Base-by-base conservation (phyloP, 2,113 vertebrate genomes). In the Bagarius yarrelli region DNA sequence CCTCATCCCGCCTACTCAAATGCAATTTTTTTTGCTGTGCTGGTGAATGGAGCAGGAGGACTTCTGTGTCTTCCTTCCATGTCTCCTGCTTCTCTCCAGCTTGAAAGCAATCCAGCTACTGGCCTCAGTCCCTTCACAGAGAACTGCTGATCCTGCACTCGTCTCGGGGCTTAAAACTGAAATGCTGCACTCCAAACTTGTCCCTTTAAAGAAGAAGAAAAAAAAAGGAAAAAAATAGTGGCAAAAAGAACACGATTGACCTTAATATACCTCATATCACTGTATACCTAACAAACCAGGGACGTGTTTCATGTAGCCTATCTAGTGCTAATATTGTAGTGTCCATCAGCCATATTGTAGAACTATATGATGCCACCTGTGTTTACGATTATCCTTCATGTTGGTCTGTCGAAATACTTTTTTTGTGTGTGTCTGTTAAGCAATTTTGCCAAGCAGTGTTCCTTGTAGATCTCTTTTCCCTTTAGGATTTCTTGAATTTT, bases 241-340 rank as follows among this genome's bases (percentile, higher is more conserved):
- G 88, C 27, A 71, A 69, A 44, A 85, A 87, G 56, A 85, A 86
- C 90, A 92, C 85, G 88, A 93, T 93, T 90, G 91, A 93, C 91
- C 90, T 91, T 88, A 93, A 94, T 92, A 94, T 94, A 94, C 93
- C 93, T 94, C 93, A 94, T 93, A 94, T 93, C 93, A 93, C 88
- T 91, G 87, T 87, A 84, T 50, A 82, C 79, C 71, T 47, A 55
- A 75, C 64, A 83, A 83, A 78, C 86, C 93, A 93, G 93, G 92
- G 93, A 94, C 90, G 88, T 76, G 83, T 93, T 93, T 93, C 92
- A 93, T 92, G 92, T 94, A 93, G 92, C 92, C 92, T 92, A 91
- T 91, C 90, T 94, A 93, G 92, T 93, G 88, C 85, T 90, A 90
- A 93, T 92, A 91, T 89, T 93, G 91, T 93, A 92, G 91, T 90